A percentile compares a stretch with the other conserved stretches of the same genome.
phyloP scores from a whole-genome alignment of 2,113 vertebrate genomes.

The Rhinichthys klamathensis region DNA sequence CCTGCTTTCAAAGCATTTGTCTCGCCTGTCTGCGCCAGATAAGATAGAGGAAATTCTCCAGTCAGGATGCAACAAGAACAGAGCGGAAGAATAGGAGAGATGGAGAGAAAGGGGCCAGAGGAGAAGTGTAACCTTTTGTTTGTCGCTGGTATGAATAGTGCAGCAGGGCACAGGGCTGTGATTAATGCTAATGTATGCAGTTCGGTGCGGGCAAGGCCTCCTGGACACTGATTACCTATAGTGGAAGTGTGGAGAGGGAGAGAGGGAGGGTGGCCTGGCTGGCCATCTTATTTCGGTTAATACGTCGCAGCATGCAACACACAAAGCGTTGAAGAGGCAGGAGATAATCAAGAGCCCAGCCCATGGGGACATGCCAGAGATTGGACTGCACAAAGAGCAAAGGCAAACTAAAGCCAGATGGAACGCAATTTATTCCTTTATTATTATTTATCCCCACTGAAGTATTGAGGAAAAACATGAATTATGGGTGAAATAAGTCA shows the following conservation, averaged over 20 bases:
- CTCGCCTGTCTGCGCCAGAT: slow-evolving; percentile 66
- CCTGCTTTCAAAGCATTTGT: slow-evolving; percentile 64
- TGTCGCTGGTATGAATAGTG: slow-evolving; percentile 51
- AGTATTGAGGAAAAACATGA: not conserved
- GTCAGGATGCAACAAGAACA: slow-evolving; percentile 48
- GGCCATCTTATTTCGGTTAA: slow-evolving; percentile 97
- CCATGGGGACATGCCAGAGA: slow-evolving; percentile 90
- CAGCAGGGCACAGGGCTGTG: slow-evolving; percentile 42
- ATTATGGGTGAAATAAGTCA: not conserved
- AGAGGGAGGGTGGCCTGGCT: slow-evolving; percentile 85
- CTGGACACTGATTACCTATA: slow-evolving; percentile 76
- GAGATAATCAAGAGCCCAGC: slow-evolving; percentile 88
- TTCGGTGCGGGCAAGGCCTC: slow-evolving; percentile 69
- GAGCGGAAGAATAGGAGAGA: slow-evolving; percentile 51
- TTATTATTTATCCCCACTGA: not conserved
- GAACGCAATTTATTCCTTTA: slow-evolving; percentile 80
- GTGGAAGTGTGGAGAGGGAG: slow-evolving; percentile 71
- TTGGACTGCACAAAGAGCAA: slow-evolving; percentile 85
- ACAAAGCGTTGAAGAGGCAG: slow-evolving; percentile 80
- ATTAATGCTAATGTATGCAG: slow-evolving; percentile 81
- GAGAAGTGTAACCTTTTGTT: slow-evolving; percentile 72
- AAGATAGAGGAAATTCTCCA: slow-evolving; percentile 62
- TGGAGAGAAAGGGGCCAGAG: slow-evolving; percentile 41
- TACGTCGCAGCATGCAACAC: slow-evolving; percentile 82
- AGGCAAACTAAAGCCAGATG: slow-evolving; percentile 84